Conservation (phyloP, 2,888 invertebrate genomes). For the Macaria liturata region DNA sequence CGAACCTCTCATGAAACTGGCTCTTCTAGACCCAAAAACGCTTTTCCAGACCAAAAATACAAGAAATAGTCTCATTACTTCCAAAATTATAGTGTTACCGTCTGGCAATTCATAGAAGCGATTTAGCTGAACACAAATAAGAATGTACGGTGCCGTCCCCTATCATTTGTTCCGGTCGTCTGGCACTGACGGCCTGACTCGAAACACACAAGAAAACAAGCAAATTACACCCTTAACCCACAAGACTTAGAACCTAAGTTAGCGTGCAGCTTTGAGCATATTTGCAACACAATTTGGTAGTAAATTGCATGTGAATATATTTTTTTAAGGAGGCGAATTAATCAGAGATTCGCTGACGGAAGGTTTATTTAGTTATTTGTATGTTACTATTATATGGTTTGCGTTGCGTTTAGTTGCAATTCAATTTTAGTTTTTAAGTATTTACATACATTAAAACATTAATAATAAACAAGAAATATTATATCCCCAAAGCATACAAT, state of each 20-base stretch:
- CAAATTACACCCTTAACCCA: background rate
- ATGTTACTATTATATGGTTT: too few species aligned
- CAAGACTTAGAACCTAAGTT: slow-evolving; percentile 1
- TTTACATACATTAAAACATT: too few species aligned
- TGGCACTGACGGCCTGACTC: slow-evolving; percentile 38
- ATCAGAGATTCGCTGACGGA: slow-evolving; percentile 12
- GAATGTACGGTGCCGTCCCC: slow-evolving; percentile 39
- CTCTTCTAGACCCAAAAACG: background rate
- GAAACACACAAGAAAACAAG: slow-evolving; percentile 5
- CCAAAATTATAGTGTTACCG: slow-evolving; percentile 19
- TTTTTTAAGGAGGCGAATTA: slow-evolving; percentile 22
- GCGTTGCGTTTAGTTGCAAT: too few species aligned
- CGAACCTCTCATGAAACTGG: background rate
- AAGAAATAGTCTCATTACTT: slow-evolving; percentile 14
- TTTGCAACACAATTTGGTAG: slow-evolving; percentile 26
- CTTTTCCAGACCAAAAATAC: background rate
- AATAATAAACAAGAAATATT: too few species aligned
- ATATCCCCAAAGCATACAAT: too few species aligned
- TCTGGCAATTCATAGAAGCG: slow-evolving; percentile 28
- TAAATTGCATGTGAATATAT: slow-evolving; percentile 25
- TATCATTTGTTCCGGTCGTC: slow-evolving; percentile 37
- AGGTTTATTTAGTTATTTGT: background rate
- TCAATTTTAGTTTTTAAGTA: too few species aligned
- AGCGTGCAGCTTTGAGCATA: background rate
- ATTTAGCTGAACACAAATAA: slow-evolving; percentile 45